A percentile compares a stretch with the other conserved stretches of the same genome.
Evolutionary conservation across 2,888 invertebrate species (phyloP).

Genomic region (Philopedon plagiatum): DNA sequence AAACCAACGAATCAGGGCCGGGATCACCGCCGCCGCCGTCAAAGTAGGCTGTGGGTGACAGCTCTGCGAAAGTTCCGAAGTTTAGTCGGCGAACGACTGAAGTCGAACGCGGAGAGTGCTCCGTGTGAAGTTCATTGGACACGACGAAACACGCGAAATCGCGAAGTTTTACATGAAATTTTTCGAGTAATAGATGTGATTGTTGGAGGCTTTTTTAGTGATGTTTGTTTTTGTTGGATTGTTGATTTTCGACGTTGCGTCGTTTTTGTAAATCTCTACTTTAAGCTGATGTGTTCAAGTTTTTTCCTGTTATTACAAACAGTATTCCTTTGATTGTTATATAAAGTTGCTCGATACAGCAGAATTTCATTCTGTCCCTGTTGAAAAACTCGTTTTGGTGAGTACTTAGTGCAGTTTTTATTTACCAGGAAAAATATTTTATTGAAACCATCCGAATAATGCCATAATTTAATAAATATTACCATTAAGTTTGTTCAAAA

Average conservation of each 20-base stretch:
- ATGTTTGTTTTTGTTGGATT: constrained; percentile 1
- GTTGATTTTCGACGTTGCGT: background rate
- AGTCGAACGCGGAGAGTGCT: background rate
- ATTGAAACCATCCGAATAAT: too few relatives aligned
- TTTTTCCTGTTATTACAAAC: background rate
- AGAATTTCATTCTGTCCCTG: background rate
- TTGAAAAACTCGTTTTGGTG: background rate
- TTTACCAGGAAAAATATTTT: too few relatives aligned
- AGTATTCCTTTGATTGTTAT: background rate
- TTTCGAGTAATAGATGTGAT: background rate
- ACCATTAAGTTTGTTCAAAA: too few relatives aligned
- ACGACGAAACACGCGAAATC: background rate
- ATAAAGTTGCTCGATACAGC: background rate
- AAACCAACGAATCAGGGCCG: constrained; percentile 65
- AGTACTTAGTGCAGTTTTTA: too few relatives aligned
- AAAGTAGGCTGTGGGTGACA: constrained; percentile 46
- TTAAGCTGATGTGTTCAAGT: background rate
- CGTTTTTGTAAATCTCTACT: background rate
- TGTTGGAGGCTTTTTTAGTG: background rate
- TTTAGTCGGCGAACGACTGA: constrained; percentile 39
- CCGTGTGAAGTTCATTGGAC: background rate
- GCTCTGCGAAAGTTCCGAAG: constrained; percentile 30
- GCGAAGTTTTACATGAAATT: background rate
- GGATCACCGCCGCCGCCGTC: constrained; percentile 42
- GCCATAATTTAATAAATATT: too few relatives aligned